These are phyloP conservation scores for Lethocerus indicus DNA, from an alignment of 1,140 invertebrate species.

Conservation along the genomic window DNA sequence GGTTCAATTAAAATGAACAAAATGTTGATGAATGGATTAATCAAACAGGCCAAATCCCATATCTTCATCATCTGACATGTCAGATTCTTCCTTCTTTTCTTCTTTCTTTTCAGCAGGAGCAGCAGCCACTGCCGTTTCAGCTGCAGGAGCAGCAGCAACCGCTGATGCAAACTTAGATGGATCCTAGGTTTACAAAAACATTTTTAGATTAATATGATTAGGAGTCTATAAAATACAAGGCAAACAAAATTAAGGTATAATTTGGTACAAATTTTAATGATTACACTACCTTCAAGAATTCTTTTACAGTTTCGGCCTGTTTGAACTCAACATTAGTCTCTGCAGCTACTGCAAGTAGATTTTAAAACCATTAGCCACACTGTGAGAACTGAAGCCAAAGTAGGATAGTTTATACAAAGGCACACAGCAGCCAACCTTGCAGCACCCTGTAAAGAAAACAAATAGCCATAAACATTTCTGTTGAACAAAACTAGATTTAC, in stretches of 20 bases:
- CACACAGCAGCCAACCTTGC: slow-evolving; percentile 88
- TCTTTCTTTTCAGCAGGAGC: neutral
- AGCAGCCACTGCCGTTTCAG: neutral
- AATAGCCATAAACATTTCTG: too few species aligned
- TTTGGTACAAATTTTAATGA: neutral
- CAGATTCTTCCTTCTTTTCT: neutral
- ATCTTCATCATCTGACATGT: neutral
- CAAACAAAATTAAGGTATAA: neutral
- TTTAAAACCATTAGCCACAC: slow-evolving; percentile 97
- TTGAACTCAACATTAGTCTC: slow-evolving; percentile 90
- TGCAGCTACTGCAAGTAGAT: slow-evolving; percentile 88
- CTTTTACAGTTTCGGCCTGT: slow-evolving; percentile 83
- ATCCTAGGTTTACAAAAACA: slow-evolving; percentile 14
- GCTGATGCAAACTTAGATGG: slow-evolving; percentile 27
- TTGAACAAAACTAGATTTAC: too few species aligned
- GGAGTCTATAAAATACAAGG: neutral
- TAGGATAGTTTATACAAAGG: slow-evolving; percentile 87
- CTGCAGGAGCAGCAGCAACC: slow-evolving; percentile 19
- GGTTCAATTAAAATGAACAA: neutral
- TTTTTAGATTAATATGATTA: neutral
- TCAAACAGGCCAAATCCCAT: slow-evolving; percentile 5
- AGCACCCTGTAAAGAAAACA: slow-evolving; percentile 43
- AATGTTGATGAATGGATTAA: neutral
- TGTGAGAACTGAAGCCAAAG: slow-evolving; percentile 92
- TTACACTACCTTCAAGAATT: slow-evolving; percentile 55